A percentile compares a stretch with the other conserved stretches of the same genome.
These are phyloP conservation scores for Eristalis arbustorum DNA, from an alignment of 2,888 invertebrate species.

Conservation along the genomic window DNA sequence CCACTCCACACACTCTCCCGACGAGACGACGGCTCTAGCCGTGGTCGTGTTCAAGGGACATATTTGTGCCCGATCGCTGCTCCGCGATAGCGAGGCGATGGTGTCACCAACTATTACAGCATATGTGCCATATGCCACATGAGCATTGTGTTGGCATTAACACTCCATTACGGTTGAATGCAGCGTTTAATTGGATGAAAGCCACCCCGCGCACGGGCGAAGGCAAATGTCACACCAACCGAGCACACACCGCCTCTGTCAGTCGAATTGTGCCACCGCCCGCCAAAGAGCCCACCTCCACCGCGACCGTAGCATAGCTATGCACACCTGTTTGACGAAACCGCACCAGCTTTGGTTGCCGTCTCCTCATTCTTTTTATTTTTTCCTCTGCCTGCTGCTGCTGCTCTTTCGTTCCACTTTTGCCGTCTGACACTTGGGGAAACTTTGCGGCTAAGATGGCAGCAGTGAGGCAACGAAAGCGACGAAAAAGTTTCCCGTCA, in stretches of 20 bases:
- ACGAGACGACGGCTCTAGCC: not conserved
- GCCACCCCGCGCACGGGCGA: not conserved
- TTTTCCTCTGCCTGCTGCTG: too few relatives aligned
- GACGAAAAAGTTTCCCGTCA: slow-evolving; percentile 57
- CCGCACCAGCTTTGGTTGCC: slow-evolving; percentile 53
- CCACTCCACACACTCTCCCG: slow-evolving; percentile 15
- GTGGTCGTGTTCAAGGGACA: slow-evolving; percentile 33
- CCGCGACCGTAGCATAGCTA: slow-evolving; percentile 53
- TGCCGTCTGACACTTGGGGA: slow-evolving; percentile 32
- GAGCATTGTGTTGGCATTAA: slow-evolving; percentile 64
- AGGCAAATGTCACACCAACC: slow-evolving; percentile 35
- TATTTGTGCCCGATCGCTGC: slow-evolving; percentile 43
- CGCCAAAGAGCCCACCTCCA: not conserved
- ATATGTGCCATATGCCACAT: slow-evolving; percentile 48
- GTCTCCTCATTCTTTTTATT: slow-evolving; percentile 6
- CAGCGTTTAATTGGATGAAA: slow-evolving; percentile 68
- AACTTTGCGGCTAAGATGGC: slow-evolving; percentile 65
- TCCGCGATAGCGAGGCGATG: slow-evolving; percentile 28
- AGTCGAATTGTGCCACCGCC: not conserved
- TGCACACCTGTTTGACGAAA: slow-evolving; percentile 66
- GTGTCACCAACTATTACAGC: slow-evolving; percentile 21
- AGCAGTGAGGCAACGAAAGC: slow-evolving; percentile 10
- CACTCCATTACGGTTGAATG: slow-evolving; percentile 67
- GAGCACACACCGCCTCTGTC: slow-evolving; percentile 6
- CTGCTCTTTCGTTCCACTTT: not conserved